Evolutionary conservation across 2,113 vertebrate species (phyloP).

Genomic region (Sylvicapra grimmia): DNA sequence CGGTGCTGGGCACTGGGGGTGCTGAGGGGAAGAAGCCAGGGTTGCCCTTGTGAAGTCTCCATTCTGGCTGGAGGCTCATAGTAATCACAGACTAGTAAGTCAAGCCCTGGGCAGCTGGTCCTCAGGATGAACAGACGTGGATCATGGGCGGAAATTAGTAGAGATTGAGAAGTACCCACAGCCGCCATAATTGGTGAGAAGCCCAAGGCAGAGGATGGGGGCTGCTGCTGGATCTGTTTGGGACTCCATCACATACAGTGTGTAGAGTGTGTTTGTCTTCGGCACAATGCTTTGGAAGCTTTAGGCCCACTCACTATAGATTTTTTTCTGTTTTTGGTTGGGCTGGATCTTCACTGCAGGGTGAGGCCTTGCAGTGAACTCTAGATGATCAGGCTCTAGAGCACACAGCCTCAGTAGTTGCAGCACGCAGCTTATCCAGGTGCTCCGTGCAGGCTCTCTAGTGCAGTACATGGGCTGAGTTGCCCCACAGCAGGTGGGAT

Average conservation of each 20-base stretch:
- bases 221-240: not conserved
- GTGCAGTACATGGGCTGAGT: not conserved
- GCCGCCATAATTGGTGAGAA: not conserved
- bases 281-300: slow-evolving; percentile 11
- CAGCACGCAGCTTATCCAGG: not conserved
- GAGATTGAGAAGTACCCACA: not conserved
- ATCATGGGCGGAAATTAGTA: not conserved
- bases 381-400: not conserved
- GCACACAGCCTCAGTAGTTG: not conserved
- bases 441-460: not conserved
- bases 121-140: not conserved
- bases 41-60: not conserved
- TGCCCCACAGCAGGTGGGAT: not conserved
- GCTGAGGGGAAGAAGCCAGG: not conserved
- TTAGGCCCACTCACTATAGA: not conserved
- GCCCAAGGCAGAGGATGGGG: not conserved
- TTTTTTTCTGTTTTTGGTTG: not conserved
- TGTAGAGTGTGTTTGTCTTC: not conserved
- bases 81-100: not conserved
- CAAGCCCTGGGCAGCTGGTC: not conserved
- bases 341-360: not conserved
- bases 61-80: not conserved
- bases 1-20: not conserved
- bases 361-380: not conserved
- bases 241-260: not conserved